Conservation (phyloP, 2,888 invertebrate species). For the Thereva unica region DNA sequence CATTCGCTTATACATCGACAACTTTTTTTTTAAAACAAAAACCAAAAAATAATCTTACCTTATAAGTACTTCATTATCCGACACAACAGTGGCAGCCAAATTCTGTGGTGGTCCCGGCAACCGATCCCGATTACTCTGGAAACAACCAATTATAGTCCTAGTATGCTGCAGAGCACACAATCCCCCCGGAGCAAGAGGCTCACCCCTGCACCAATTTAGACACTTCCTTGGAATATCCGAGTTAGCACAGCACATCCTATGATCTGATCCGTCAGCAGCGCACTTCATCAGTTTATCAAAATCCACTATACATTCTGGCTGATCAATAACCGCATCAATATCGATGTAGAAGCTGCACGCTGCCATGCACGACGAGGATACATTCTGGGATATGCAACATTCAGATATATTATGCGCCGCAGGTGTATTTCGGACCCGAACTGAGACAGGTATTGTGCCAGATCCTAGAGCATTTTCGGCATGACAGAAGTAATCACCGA, state of each 20-base stretch:
- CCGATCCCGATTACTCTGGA: constrained; percentile 76
- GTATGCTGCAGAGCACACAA: constrained; percentile 75
- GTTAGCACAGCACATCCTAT: constrained; percentile 80
- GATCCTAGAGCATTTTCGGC: constrained; percentile 83
- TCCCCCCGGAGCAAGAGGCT: constrained; percentile 66
- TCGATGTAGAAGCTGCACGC: constrained; percentile 84
- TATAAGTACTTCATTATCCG: constrained; percentile 64
- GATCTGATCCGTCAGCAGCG: constrained; percentile 81
- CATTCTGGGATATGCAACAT: constrained; percentile 81
- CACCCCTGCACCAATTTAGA: constrained; percentile 83
- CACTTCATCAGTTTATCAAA: constrained; percentile 86
- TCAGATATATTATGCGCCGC: constrained; percentile 74
- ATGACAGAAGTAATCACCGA: constrained; percentile 82
- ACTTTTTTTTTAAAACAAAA: background rate
- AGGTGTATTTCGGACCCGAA: constrained; percentile 67
- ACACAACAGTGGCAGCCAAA: constrained; percentile 63
- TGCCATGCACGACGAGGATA: constrained; percentile 76
- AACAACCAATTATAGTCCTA: constrained; percentile 77
- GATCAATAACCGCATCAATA: constrained; percentile 79
- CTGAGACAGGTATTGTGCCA: constrained; percentile 72
- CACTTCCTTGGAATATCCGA: constrained; percentile 80
- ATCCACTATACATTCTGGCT: constrained; percentile 79
- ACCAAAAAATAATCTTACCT: constrained; percentile 50
- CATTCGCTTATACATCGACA: background rate
- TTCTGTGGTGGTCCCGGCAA: constrained; percentile 81